These are phyloP conservation scores for Lagorchestes hirsutus DNA, from an alignment of 2,797 vertebrate genomes.

Conservation along the genomic window DNA sequence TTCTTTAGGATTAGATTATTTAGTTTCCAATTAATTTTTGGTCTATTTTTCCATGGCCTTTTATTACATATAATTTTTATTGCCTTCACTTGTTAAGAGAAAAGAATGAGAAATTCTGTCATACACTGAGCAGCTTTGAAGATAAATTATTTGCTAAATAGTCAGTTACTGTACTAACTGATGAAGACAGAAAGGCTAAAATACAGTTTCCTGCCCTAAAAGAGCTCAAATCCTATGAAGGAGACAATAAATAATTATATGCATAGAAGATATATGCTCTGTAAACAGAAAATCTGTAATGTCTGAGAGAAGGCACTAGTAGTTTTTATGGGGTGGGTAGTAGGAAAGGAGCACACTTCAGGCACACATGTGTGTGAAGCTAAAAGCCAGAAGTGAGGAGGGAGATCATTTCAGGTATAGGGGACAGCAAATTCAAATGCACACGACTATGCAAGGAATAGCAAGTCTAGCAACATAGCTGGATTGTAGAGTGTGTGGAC, in stretches of 20 bases:
- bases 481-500: background rate
- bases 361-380: background rate
- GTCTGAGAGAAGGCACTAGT: background rate
- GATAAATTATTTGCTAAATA: background rate
- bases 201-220: background rate
- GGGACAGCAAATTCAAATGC: background rate
- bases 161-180: background rate
- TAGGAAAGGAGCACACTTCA: background rate
- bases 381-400: background rate
- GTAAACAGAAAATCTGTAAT: background rate
- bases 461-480: background rate
- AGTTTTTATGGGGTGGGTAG: background rate
- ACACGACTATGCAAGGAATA: background rate
- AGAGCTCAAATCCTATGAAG: background rate
- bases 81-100: background rate
- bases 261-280: background rate
- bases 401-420: background rate
- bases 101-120: background rate
- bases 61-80: too few relatives aligned
- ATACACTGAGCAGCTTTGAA: background rate
- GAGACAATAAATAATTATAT: background rate
- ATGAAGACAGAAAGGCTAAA: background rate
- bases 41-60: too few relatives aligned
- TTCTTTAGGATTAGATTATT: too few relatives aligned
- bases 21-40: too few relatives aligned